These are phyloP conservation scores for Linyphia triangularis DNA, from an alignment of 2,888 invertebrate species.

Conservation along the genomic window DNA sequence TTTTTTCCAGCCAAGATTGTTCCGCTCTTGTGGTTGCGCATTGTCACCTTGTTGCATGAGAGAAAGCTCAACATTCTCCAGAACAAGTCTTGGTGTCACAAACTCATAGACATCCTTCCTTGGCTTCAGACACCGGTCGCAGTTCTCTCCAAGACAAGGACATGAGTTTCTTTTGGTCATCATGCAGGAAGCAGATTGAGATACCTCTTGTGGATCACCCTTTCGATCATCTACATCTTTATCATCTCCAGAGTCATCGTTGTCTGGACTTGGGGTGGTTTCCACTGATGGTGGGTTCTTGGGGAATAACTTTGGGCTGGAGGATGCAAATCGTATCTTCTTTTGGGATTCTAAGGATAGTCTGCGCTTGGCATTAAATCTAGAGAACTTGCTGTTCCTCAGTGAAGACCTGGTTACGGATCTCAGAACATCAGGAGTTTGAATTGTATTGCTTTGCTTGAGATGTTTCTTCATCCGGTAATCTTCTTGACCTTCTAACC, in stretches of 20 bases:
- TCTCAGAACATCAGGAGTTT: conserved; percentile 43
- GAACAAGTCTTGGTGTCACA: not conserved
- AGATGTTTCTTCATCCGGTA: conserved; percentile 12
- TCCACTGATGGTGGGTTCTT: not conserved
- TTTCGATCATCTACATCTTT: not conserved
- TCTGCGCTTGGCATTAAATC: conserved; percentile 33
- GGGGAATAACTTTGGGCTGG: conserved; percentile 1
- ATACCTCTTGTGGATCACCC: not conserved
- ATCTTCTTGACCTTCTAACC: conserved; percentile 70
- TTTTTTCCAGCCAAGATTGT: conserved; percentile 31
- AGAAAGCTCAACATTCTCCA: conserved; percentile 15
- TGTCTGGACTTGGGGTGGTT: not conserved
- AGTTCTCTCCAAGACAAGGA: conserved; percentile 60
- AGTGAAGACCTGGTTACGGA: conserved; percentile 54
- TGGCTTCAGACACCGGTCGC: conserved; percentile 16
- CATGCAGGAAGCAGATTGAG: not conserved
- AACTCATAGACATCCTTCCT: not conserved
- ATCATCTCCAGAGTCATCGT: conserved; percentile 13
- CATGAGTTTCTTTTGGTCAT: conserved; percentile 61
- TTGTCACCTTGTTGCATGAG: not conserved
- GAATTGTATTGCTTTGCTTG: conserved; percentile 1
- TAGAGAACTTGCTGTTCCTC: conserved; percentile 20
- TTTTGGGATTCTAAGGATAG: conserved; percentile 66
- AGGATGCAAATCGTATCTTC: conserved; percentile 55
- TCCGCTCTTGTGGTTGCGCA: not conserved